Conservation (phyloP, 2,797 vertebrate species). For the Enoplosus armatus region DNA sequence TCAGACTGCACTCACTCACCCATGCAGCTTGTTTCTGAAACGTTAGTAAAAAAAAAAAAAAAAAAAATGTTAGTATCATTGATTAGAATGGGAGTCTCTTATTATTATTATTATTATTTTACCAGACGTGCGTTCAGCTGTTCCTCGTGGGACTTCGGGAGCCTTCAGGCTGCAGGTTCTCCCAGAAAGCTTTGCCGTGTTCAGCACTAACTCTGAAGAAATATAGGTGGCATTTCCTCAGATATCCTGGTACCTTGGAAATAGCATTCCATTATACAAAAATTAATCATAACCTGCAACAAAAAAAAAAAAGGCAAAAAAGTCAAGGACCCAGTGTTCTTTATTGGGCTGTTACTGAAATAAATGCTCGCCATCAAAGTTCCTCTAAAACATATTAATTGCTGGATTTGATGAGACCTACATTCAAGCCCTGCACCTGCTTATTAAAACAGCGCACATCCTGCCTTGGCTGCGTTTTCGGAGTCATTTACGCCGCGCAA, state of each 20-base stretch:
- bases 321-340: too few relatives aligned
- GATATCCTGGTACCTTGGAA: conserved; percentile 47
- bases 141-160: conserved; percentile 37
- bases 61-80: conserved; percentile 28
- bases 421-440: conserved; percentile 63
- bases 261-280: conserved; percentile 63
- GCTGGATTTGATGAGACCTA: conserved; percentile 67
- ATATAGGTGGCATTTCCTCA: conserved; percentile 57
- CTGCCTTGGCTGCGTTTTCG: conserved; percentile 77
- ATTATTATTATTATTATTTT: conserved; percentile 41
- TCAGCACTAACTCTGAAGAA: conserved; percentile 59
- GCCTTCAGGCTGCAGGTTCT: conserved; percentile 60
- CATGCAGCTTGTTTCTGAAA: neutral
- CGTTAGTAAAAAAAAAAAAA: conserved; percentile 25
- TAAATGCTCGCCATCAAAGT: conserved; percentile 71
- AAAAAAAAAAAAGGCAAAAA: too few relatives aligned
- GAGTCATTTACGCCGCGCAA: conserved; percentile 77
- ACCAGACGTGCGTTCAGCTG: conserved; percentile 27
- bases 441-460: conserved; percentile 72
- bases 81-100: conserved; percentile 24
- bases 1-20: too few relatives aligned
- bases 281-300: conserved; percentile 61
- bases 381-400: conserved; percentile 74
- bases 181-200: conserved; percentile 50
- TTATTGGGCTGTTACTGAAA: conserved; percentile 52